Base-by-base conservation (phyloP, 1,140 invertebrate species). In the Batillaria attramentaria region DNA sequence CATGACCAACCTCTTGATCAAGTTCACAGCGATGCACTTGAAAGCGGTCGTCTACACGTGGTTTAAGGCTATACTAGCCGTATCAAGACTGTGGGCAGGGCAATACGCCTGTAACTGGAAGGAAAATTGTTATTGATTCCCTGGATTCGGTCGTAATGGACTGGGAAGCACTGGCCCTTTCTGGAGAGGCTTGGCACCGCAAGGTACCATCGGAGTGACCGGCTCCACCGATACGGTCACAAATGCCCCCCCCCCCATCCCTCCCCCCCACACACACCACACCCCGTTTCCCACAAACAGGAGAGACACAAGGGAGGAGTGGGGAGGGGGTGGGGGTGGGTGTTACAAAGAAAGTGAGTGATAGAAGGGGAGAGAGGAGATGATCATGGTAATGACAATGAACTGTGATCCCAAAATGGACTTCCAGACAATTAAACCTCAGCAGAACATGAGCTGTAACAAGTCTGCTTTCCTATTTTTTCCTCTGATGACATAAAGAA, bases 61-160 rank as follows among this genome's bases (percentile, higher is more conserved):
- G n/a, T n/a, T 10, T 10, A 24, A 24, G 46, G 24, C 10, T 10
- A 50, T 13, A 50, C 10, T 50, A 50, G 10, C 10, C 46, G 46
- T 50, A 50, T 10, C 46, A 50, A 50, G 24, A 13, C 46, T 10
- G 46, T 50, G 46, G 46, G 46, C 24, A 13, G 46, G 10, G 24
- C 46, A 13, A 13, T 50, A 13, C 24, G 10, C 24, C 24, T 10
- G 46, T 50, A 13, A 50, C 62, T 62, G 28, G 62, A 13, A 33
- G 6, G 57, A 35, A 66, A 66, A 66, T n/a, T 66, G 62, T 66
- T 33, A 66, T 66, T 6, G 33, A 37, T 66, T 37, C 62, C 28
- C 6, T 3, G 6, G 31, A 33, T 35, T 66, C 13, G 6, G 62
- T n/a, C 16, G 62, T 66, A 33, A 35, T 66, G 31, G 31, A 66